Base-by-base conservation (phyloP, 2,888 invertebrate genomes). In the Xylocampa areola region DNA sequence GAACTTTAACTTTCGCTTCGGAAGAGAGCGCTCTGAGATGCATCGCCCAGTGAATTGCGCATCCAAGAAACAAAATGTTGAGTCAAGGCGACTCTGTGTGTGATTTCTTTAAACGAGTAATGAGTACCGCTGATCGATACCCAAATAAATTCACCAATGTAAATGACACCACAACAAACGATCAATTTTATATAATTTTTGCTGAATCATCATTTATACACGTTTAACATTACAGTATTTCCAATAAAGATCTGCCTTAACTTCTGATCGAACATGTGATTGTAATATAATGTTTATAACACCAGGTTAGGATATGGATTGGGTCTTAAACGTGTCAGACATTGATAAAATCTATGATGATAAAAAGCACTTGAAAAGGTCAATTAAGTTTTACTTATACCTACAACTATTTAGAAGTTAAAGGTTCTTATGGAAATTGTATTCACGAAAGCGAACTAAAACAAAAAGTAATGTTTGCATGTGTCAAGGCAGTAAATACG, bases 31-130 rank as follows among this genome's bases (percentile, higher is more conserved):
- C 68, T 73, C 61, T 77, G 78, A 81, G 83, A 86, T 82, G 73
- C 79, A 81, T 82, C 77, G 77, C 43, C 64, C 84, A 80, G 85
- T 88, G 87, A 88, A 87, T 87, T 83, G 79, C 71, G 73, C 76
- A 78, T 72, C 73, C 81, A 79, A 82, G 68, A 78, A 63, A 75
- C 67, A 76, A 68, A 76, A 55, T 77, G 73, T 72, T 62, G 48
- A 82, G 68, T 82, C 85, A 88, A 86, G 86, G 85, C 39, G 51
- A 76, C 52, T 65, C 44, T 47, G 73, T 59, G 68, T 77, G 77
- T 44, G 78, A 73, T 54, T 73, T 54, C 71, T 65, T 62, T 62
- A 76, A 76, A 44, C 73, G 70, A 80, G 68, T 80, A 83, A 81
- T 77, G 78, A 79, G 80, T 80, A 79, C 77, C 58, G 55, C 73